Evolutionary conservation across 1,140 invertebrate species (phyloP).

Genomic region (Anoplophora glabripennis): DNA sequence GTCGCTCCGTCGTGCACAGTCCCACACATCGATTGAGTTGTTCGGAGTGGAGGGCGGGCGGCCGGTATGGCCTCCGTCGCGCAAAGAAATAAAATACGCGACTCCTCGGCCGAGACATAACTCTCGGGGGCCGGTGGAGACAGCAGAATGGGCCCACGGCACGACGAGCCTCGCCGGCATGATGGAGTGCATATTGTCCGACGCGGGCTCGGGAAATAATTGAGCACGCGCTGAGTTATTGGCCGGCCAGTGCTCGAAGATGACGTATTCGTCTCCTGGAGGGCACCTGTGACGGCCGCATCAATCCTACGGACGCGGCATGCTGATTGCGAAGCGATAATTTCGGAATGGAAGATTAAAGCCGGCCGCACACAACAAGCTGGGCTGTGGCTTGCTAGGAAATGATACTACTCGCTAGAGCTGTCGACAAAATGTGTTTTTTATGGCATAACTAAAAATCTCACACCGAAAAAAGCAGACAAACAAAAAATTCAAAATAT

Average conservation of each 20-base stretch:
- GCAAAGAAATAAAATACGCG: constrained; percentile 17
- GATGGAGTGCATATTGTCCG: constrained; percentile 29
- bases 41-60: constrained; percentile 4
- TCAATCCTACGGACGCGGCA: too few species aligned
- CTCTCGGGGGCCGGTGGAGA: constrained; percentile 17
- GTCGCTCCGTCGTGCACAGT: constrained; percentile 8
- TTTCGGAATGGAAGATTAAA: too few species aligned
- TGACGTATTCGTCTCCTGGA: too few species aligned
- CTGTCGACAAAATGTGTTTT: too few species aligned
- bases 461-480: too few species aligned
- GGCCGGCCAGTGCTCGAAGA: not conserved
- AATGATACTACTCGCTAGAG: too few species aligned
- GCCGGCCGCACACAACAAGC: too few species aligned
- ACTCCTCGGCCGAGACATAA: constrained; percentile 24
- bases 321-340: too few species aligned
- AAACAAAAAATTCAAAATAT: too few species aligned
- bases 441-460: too few species aligned
- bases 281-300: too few species aligned
- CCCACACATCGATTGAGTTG: constrained; percentile 22
- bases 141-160: constrained; percentile 27
- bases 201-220: constrained; percentile 27
- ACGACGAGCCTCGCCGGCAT: constrained; percentile 23
- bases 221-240: constrained; percentile 23
- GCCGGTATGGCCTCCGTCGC: constrained; percentile 5
- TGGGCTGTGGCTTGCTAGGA: too few species aligned